phyloP scores from a whole-genome alignment of 1,140 invertebrate species.

The Laupala kohalensis region DNA sequence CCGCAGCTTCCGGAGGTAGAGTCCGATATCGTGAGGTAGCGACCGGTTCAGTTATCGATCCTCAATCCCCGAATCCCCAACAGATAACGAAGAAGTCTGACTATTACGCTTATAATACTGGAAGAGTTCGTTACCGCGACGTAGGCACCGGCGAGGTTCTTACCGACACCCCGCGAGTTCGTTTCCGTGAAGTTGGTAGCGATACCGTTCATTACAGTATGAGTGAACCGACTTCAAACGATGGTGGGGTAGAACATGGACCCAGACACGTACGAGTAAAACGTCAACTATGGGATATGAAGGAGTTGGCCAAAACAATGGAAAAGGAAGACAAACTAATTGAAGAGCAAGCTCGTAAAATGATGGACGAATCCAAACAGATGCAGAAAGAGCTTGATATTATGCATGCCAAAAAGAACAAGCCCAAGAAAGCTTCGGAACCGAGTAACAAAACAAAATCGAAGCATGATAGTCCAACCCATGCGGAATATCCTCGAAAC shows the following conservation, averaged over 20 bases:
- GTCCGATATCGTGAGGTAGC: not conserved
- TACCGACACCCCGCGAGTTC: not conserved
- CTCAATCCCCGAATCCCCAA: not conserved
- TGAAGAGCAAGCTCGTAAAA: too few relatives aligned
- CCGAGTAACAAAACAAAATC: too few relatives aligned
- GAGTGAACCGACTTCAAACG: not conserved
- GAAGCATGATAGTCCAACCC: too few relatives aligned
- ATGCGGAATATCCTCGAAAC: too few relatives aligned
- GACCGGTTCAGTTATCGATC: too few relatives aligned
- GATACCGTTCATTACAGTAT: not conserved
- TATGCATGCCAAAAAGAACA: too few relatives aligned
- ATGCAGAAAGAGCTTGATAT: too few relatives aligned
- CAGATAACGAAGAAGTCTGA: not conserved
- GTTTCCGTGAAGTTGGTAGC: not conserved
- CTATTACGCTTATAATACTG: not conserved
- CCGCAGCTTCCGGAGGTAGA: too few relatives aligned
- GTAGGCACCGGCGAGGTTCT: not conserved
- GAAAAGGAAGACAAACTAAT: too few relatives aligned
- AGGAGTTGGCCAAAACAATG: too few relatives aligned
- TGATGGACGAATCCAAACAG: too few relatives aligned
- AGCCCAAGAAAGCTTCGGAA: too few relatives aligned
- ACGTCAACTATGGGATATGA: not conserved
- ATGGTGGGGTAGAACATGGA: not conserved
- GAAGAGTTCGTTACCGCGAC: not conserved
- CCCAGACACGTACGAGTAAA: not conserved